These are phyloP conservation scores for Apis laboriosa DNA, from an alignment of 1,140 invertebrate species.

Conservation along the genomic window DNA sequence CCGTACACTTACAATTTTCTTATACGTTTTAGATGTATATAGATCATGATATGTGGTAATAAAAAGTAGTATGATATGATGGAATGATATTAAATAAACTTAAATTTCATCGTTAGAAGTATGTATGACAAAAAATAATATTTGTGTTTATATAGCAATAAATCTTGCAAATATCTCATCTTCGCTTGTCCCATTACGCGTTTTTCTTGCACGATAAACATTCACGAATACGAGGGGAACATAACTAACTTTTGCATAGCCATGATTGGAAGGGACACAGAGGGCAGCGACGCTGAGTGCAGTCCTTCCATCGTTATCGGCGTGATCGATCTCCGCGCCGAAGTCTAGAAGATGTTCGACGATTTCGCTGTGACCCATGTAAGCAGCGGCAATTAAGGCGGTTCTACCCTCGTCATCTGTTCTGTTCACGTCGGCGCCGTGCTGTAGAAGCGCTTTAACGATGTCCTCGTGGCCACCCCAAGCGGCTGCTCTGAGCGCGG, in stretches of 20 bases:
- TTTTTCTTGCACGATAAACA: not conserved
- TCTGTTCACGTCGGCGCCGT: slow-evolving; percentile 89
- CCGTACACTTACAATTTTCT: not conserved
- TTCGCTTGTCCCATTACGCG: not conserved
- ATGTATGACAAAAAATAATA: not conserved
- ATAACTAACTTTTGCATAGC: slow-evolving; percentile 83
- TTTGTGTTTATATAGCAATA: not conserved
- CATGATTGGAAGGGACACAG: slow-evolving; percentile 93
- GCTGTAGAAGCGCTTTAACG: slow-evolving; percentile 87
- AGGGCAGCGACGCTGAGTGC: slow-evolving; percentile 95
- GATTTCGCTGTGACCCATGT: slow-evolving; percentile 96
- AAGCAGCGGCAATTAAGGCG: slow-evolving; percentile 93
- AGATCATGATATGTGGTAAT: not conserved
- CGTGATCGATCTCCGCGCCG: slow-evolving; percentile 92
- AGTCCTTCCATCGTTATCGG: slow-evolving; percentile 94
- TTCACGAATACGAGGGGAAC: not conserved
- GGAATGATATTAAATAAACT: not conserved
- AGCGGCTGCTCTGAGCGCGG: slow-evolving; percentile 89
- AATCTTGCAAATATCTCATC: slow-evolving; percentile 5
- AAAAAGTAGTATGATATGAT: not conserved
- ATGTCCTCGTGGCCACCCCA: slow-evolving; percentile 93
- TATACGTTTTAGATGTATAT: not conserved
- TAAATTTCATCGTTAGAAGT: not conserved
- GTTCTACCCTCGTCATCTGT: slow-evolving; percentile 94
- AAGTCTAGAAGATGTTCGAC: slow-evolving; percentile 92